Percentiles rank a stretch among this genome's conserved stretches.
These are phyloP conservation scores for Melanotaenia boesemani DNA, from an alignment of 2,797 vertebrate species.

Conservation along the genomic window DNA sequence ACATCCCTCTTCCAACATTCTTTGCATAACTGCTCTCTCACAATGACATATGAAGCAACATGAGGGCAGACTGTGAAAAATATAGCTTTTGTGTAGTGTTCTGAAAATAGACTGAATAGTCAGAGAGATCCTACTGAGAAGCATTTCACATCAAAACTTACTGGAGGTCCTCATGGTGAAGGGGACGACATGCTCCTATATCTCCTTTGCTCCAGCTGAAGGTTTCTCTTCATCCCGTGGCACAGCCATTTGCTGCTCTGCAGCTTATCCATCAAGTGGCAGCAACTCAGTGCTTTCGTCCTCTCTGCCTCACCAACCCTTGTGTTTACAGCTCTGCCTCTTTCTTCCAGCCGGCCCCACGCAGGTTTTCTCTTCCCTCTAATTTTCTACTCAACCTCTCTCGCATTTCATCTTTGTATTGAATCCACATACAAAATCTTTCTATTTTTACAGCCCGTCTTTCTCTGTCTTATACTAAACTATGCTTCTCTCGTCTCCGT, in stretches of 20 bases:
- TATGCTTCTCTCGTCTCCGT: not conserved
- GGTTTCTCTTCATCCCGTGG: constrained; percentile 49
- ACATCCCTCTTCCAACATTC: constrained; percentile 69
- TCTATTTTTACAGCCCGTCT: constrained; percentile 40
- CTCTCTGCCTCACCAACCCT: constrained; percentile 33
- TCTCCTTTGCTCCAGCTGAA: constrained; percentile 37
- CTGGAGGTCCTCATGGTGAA: constrained; percentile 75
- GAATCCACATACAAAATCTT: constrained; percentile 48
- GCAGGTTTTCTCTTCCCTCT: constrained; percentile 70
- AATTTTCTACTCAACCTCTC: constrained; percentile 66
- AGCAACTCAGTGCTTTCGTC: constrained; percentile 29
- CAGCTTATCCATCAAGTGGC: constrained; percentile 48
- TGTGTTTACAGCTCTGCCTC: constrained; percentile 68
- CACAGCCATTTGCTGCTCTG: constrained; percentile 33
- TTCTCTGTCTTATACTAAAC: not conserved
- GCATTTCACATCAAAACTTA: constrained; percentile 62
- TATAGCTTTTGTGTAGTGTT: not conserved
- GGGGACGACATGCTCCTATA: constrained; percentile 50
- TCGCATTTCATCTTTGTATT: constrained; percentile 53
- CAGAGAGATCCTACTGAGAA: not conserved
- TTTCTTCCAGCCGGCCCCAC: constrained; percentile 62
- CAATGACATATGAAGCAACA: constrained; percentile 57
- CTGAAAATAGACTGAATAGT: constrained; percentile 48
- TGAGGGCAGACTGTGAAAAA: constrained; percentile 14
- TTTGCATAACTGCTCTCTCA: constrained; percentile 62